Evolutionary conservation across 2,113 vertebrate species (phyloP).

Genomic region (Sus scrofa): DNA sequence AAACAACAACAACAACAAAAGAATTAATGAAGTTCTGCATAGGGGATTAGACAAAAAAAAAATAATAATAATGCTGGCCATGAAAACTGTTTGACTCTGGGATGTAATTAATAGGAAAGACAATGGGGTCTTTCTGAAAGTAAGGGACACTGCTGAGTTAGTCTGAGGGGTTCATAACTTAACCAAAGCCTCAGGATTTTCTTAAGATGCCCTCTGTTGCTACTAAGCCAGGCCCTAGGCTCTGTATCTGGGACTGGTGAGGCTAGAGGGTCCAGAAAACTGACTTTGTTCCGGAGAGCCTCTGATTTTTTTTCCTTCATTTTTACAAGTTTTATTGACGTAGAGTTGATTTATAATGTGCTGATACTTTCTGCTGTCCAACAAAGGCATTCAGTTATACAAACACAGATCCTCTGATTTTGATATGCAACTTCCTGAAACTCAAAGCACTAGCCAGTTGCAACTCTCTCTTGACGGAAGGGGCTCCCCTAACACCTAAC

Average conservation of each 20-base stretch:
- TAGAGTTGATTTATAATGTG: too few species aligned
- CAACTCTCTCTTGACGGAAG: neutral
- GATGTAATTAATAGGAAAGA: neutral
- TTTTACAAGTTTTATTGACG: too few species aligned
- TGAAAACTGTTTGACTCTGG: neutral
- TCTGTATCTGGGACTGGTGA: neutral
- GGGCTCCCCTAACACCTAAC: neutral
- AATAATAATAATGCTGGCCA: neutral
- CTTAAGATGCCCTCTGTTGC: too few species aligned
- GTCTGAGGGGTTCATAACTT: neutral
- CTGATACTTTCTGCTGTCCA: too few species aligned
- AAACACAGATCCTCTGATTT: neutral
- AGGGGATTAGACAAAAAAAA: neutral
- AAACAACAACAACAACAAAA: too few species aligned
- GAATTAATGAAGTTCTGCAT: neutral
- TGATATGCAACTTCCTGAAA: neutral
- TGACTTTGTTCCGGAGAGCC: neutral
- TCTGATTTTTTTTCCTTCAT: too few species aligned
- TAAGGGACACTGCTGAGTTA: too few species aligned
- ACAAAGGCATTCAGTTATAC: too few species aligned
- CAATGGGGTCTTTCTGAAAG: neutral
- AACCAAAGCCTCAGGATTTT: neutral
- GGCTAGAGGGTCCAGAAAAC: neutral
- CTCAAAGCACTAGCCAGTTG: neutral
- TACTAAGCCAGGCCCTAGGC: neutral